Base-by-base conservation (phyloP, 2,888 invertebrate genomes). In the Steinernema hermaphroditum region DNA sequence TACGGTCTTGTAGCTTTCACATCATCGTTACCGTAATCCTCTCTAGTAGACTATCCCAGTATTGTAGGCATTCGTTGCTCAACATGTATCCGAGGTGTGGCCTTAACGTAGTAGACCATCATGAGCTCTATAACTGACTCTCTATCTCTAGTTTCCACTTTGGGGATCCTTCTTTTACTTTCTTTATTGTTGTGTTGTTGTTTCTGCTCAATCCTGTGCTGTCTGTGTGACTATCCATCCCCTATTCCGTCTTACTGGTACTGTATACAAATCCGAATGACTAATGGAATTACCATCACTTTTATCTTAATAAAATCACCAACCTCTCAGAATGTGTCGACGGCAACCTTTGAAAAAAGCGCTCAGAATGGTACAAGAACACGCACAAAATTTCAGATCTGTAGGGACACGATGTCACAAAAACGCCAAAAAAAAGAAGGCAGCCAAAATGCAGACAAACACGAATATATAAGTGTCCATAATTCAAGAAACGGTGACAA, bases 141-240 rank as follows among this genome's bases (percentile, higher is more conserved):
- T 62, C 32, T 62, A 27, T 62, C 46, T 50, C 27, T 62, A 62
- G 62, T 62, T 62, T 32, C 46, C 4, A 46, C 6, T 9, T 46
- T 8, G 62, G 62, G 34, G 32, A 16, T 12, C 14, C 29, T 50
- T 22, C 24, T 50, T 24, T 6, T 22, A 2, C 24, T 50, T 2
- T 50, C 24, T 62, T 62, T 32, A 32, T 62, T 62, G 62, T 62
- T 62, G 62, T 62, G 62, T 62, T 62, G 62, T 62, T 62, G 62
- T 62, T 62, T 62, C 29, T 62, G 62, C 62, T 62, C 62, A 62
- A 62, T 29, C 16, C 16, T 29, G 62, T 62, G 62, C 62, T 62
- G 29, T 62, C 62, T 6, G 62, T 62, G 62, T 62, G 34, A 62
- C 62, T 62, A 32, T 62, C 19, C 62, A 37, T 12, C 37, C 37